These are phyloP conservation scores for Fissipunctia ypsillon DNA, from an alignment of 2,888 invertebrate species.

Conservation along the genomic window DNA sequence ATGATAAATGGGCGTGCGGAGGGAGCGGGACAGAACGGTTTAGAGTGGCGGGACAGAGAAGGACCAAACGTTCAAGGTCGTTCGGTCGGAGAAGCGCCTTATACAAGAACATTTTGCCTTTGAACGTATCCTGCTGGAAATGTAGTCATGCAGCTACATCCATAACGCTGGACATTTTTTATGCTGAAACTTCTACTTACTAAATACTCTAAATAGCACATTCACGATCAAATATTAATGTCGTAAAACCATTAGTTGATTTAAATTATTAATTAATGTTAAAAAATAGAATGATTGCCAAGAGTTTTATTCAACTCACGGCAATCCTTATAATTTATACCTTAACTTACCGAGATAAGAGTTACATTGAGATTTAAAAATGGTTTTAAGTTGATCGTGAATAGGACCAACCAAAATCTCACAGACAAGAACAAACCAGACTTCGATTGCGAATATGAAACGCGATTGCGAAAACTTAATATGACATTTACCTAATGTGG, in stretches of 20 bases:
- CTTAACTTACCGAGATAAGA: not conserved
- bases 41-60: no score
- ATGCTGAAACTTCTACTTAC: not conserved
- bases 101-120: no score
- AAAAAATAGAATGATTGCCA: not conserved
- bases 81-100: no score
- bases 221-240: not conserved
- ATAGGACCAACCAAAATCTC: not conserved
- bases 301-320: not conserved
- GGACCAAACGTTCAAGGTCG: no score
- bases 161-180: no score
- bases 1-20: no score
- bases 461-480: conserved; percentile 12
- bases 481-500: conserved; percentile 1
- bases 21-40: no score
- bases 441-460: conserved; percentile 6
- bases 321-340: not conserved
- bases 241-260: not conserved
- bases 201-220: not conserved
- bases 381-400: not conserved
- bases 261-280: not conserved
- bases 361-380: not conserved
- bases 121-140: not conserved
- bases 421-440: not conserved
- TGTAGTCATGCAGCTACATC: not conserved